Evolutionary conservation across 2,113 vertebrate genomes (phyloP).

Genomic region (Pelodiscus sinensis): DNA sequence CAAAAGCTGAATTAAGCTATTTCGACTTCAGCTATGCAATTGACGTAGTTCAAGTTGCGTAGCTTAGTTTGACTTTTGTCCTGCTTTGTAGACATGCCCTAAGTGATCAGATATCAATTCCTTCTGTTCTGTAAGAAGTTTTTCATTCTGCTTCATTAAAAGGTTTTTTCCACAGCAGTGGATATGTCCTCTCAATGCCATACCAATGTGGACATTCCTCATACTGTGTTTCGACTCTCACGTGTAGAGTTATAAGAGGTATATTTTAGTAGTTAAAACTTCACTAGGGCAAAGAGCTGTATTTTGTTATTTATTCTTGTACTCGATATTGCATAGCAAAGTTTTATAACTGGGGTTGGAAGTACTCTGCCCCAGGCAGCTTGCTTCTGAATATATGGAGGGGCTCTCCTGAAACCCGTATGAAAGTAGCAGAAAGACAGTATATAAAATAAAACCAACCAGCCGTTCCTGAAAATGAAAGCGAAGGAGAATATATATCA

Average conservation of each 20-base stretch:
- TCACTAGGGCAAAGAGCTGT: accelerated
- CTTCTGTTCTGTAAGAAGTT: neutral
- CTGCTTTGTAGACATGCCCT: too few species aligned
- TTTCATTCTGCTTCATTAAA: neutral
- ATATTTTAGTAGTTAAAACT: neutral
- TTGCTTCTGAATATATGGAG: neutral
- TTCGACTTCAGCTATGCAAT: too few species aligned
- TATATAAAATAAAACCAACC: neutral
- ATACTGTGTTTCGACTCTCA: neutral
- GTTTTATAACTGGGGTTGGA: neutral
- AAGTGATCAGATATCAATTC: neutral
- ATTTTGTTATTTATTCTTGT: neutral
- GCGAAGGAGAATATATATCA: neutral
- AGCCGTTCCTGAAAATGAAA: neutral
- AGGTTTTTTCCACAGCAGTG: neutral
- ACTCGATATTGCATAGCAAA: accelerated
- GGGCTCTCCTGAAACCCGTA: neutral
- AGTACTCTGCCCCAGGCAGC: neutral
- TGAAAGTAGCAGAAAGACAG: neutral
- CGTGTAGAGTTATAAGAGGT: neutral
- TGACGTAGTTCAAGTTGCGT: too few species aligned
- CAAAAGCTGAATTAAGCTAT: too few species aligned
- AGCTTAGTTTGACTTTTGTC: too few species aligned
- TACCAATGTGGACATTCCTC: neutral
- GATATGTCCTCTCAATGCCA: accelerated